Percentiles rank a stretch among this genome's conserved stretches.
These are phyloP conservation scores for Homalodisca vitripennis DNA, from an alignment of 1,140 invertebrate genomes.

Conservation along the genomic window DNA sequence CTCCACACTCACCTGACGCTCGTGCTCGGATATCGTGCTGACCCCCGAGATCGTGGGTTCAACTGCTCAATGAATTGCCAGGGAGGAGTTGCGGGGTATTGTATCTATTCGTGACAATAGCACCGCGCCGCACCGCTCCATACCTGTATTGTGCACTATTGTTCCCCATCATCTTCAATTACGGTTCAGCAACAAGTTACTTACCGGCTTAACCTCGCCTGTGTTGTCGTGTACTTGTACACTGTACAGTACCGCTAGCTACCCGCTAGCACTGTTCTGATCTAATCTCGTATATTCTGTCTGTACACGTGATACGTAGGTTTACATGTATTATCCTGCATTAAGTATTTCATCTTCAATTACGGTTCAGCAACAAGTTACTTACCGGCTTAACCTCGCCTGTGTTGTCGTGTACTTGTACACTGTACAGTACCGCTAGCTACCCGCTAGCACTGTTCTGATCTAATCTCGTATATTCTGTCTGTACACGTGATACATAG, in stretches of 20 bases:
- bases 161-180: slow-evolving; percentile 24
- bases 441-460: no score
- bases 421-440: no score
- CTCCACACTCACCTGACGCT: no score
- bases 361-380: no score
- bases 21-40: no score
- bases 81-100: slow-evolving; percentile 5
- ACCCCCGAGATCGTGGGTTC: slow-evolving; percentile 13
- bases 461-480: no score
- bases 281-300: slow-evolving; percentile 7
- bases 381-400: no score
- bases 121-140: neutral
- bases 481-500: no score
- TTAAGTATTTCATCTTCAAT: no score
- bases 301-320: no score
- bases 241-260: neutral
- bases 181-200: slow-evolving; percentile 21
- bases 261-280: neutral
- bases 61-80: slow-evolving; percentile 22
- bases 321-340: no score
- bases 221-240: slow-evolving; percentile 14
- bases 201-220: slow-evolving; percentile 1
- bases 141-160: neutral
- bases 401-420: no score
- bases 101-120: slow-evolving; percentile 8